Conservation (phyloP, 2,888 invertebrate species). For the Iphiclides podalirius region DNA sequence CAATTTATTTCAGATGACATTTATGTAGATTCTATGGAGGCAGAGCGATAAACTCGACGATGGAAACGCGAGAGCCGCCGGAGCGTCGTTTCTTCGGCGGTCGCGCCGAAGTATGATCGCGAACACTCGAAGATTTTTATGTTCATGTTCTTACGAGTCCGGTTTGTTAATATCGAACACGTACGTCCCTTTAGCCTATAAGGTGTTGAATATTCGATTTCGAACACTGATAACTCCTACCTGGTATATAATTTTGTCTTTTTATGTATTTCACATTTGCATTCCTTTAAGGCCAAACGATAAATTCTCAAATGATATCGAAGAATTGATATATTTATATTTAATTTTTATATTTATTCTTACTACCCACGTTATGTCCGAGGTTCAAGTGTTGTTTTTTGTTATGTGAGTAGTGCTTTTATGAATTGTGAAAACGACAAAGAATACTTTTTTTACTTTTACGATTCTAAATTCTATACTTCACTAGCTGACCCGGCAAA, state of each 20-base stretch:
- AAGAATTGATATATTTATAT: background rate
- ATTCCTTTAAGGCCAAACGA: constrained; percentile 6
- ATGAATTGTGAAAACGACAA: too few species aligned
- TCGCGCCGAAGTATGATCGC: constrained; percentile 36
- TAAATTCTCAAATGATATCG: background rate
- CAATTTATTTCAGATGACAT: constrained; percentile 69
- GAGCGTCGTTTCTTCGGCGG: constrained; percentile 35
- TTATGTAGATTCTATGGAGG: constrained; percentile 62
- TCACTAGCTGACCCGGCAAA: too few species aligned
- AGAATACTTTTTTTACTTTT: too few species aligned
- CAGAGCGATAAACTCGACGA: constrained; percentile 55
- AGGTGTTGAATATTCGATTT: constrained; percentile 24
- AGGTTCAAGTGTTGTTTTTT: too few species aligned
- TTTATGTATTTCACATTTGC: constrained; percentile 12
- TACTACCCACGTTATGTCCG: too few species aligned
- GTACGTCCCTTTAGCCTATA: constrained; percentile 21
- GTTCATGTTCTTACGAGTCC: constrained; percentile 30
- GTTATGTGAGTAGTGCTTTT: too few species aligned
- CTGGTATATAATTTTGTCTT: constrained; percentile 12
- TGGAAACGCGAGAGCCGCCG: constrained; percentile 48
- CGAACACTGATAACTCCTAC: constrained; percentile 16
- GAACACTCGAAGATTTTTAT: constrained; percentile 39
- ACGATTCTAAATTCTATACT: too few species aligned
- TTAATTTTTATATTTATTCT: background rate
- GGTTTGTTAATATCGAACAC: constrained; percentile 31